phyloP scores from a whole-genome alignment of 2,888 invertebrate species.

The Arge pagana region DNA sequence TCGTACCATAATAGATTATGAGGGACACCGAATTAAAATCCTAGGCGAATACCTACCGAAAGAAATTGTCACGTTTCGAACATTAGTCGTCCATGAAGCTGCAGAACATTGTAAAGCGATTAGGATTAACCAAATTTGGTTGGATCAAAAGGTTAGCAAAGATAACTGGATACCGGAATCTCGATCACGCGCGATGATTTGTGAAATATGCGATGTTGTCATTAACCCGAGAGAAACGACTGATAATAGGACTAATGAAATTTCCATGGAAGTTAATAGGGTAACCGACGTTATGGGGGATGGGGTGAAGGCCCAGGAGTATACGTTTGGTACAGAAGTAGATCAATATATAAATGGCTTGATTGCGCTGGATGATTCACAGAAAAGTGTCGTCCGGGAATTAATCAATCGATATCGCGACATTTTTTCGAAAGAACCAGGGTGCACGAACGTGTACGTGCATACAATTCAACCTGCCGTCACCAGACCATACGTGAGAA shows the following conservation, averaged over 20 bases:
- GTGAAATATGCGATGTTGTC: neutral
- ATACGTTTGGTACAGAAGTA: constrained; percentile 22
- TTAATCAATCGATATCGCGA: constrained; percentile 9
- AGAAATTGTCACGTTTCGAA: no score
- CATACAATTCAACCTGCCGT: constrained; percentile 35
- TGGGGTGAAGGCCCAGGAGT: no score
- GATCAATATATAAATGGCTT: neutral
- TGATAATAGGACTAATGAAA: no score
- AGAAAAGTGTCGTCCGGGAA: neutral
- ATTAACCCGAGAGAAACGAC: neutral
- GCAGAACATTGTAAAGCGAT: no score
- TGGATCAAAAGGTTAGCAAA: neutral
- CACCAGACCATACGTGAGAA: constrained; percentile 28
- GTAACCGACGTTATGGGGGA: no score
- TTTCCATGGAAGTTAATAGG: no score
- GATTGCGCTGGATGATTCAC: neutral
- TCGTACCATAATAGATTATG: constrained; percentile 23
- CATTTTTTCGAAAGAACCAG: constrained; percentile 33
- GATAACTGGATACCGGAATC: no score
- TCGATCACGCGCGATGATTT: no score
- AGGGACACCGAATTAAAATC: no score
- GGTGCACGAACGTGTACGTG: constrained; percentile 32
- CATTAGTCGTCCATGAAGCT: no score
- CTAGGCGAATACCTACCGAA: no score
- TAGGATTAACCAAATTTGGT: constrained; percentile 5